Base-by-base conservation (phyloP, 2,113 vertebrate species). In the Ursus arctos region DNA sequence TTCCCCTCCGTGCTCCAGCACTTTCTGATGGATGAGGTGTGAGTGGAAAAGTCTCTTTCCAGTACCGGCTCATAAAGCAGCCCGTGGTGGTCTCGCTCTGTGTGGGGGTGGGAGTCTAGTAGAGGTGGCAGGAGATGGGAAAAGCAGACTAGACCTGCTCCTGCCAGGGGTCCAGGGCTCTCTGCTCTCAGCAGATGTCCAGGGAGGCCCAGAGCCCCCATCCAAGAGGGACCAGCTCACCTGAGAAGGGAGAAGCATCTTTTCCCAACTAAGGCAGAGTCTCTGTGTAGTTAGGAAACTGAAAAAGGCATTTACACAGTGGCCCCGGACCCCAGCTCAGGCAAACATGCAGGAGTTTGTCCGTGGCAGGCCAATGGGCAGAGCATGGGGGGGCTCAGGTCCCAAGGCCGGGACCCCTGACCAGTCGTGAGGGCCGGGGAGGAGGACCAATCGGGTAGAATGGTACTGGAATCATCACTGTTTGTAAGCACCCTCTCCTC, bases 211-310 rank as follows among this genome's bases (percentile, higher is more conserved):
- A 28, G 53, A 74, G n/a, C 86, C 81, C 91, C 90, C 49, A 86
- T 33, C 93, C 77, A 1, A n/a, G 49, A 47, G 57, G 82, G 67
- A 19, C 4, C 33, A 18, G 43, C 33, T 98, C 95, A 97, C 96
- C 88, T 95, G 47, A 65, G 51, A 53, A 59, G 65, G 67, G 63
- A 15, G 72, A 63, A 43, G 8, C 15, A 0, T 77, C 95, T 97
- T 88, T 98, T 96, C 95, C 97, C 82, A 88, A 72, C 94, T 85
- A 87, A 91, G 88, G 98, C 98, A 98, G 98, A 98, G 11, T 95
- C 96, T 98, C 98, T 97, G 85, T 94, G 80, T 0, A 87, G 95
- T 79, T 99, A 98, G 98, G 98, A 98, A 97, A 98, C 98, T 95
- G 96, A 98, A 97, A 98, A 96, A 98, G 79, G 47, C 36, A 47